Conservation (phyloP, 2,797 vertebrate genomes). For the Tadarida brasiliensis region DNA sequence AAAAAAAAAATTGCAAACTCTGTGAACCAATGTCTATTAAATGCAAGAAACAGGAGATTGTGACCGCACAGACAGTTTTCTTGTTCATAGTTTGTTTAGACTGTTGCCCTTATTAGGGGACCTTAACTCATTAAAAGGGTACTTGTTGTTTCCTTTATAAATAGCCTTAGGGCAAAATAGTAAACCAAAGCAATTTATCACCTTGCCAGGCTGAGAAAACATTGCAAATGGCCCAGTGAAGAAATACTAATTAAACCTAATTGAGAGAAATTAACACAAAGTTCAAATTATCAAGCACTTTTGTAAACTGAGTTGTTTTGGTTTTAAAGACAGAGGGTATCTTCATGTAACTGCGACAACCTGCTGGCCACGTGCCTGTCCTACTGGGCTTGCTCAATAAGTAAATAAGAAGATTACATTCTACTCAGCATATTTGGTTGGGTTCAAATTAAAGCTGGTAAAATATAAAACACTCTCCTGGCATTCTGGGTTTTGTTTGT, state of each 20-base stretch:
- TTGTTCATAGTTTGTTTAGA: conserved; percentile 53
- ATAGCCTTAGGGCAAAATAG: conserved; percentile 63
- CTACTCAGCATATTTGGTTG: neutral
- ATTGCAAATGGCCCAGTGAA: conserved; percentile 33
- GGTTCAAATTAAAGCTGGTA: conserved; percentile 31
- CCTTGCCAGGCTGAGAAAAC: conserved; percentile 55
- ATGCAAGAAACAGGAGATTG: neutral
- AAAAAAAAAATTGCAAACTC: too few species aligned
- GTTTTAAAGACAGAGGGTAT: conserved; percentile 39
- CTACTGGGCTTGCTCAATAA: conserved; percentile 22
- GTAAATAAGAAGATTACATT: conserved; percentile 1
- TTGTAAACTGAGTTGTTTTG: neutral
- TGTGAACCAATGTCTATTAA: neutral
- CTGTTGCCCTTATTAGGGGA: neutral
- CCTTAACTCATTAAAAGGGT: conserved; percentile 62
- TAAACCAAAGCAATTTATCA: conserved; percentile 67
- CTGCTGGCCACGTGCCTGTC: neutral
- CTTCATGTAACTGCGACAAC: neutral
- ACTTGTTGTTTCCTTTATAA: conserved; percentile 56
- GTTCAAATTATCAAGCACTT: conserved; percentile 54
- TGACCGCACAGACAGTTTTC: neutral
- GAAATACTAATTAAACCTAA: conserved; percentile 69
- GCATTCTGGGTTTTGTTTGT: neutral
- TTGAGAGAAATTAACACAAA: conserved; percentile 65
- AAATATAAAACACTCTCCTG: neutral